Conservation (phyloP, 2,888 invertebrate genomes). For the Colletes collaris region DNA sequence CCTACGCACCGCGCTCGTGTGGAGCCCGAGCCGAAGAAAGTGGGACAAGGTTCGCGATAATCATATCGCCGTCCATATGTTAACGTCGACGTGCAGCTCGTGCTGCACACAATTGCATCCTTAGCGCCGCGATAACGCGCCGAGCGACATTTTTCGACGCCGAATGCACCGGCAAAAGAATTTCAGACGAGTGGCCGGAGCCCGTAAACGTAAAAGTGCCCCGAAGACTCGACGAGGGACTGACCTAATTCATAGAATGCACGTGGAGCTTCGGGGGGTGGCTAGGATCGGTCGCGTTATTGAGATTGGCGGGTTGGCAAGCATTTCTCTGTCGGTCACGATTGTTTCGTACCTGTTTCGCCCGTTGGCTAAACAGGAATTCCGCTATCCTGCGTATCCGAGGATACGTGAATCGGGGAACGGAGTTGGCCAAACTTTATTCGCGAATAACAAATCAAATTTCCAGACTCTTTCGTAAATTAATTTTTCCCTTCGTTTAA, state of each 20-base stretch:
- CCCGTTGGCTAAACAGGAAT: neutral
- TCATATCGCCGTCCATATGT: constrained; percentile 56
- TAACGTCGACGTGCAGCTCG: constrained; percentile 27
- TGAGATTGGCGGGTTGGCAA: too few relatives aligned
- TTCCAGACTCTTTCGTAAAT: too few relatives aligned
- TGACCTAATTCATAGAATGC: neutral
- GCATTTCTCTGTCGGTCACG: neutral
- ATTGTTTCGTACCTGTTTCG: neutral
- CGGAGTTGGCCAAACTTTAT: too few relatives aligned
- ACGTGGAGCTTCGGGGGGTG: neutral
- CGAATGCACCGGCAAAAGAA: too few relatives aligned
- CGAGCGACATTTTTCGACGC: neutral
- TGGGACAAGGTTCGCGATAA: constrained; percentile 69
- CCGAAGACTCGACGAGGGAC: neutral
- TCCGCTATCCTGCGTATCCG: neutral
- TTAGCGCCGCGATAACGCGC: neutral
- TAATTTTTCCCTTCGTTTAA: too few relatives aligned
- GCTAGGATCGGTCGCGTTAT: too few relatives aligned
- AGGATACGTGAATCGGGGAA: too few relatives aligned
- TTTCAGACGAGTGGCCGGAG: neutral
- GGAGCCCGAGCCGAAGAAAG: constrained; percentile 30
- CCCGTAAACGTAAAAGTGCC: too few relatives aligned
- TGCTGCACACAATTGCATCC: constrained; percentile 29
- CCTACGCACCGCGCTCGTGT: constrained; percentile 16
- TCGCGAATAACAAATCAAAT: too few relatives aligned